Conservation (phyloP, 2,113 vertebrate species). For the Mus pahari region DNA sequence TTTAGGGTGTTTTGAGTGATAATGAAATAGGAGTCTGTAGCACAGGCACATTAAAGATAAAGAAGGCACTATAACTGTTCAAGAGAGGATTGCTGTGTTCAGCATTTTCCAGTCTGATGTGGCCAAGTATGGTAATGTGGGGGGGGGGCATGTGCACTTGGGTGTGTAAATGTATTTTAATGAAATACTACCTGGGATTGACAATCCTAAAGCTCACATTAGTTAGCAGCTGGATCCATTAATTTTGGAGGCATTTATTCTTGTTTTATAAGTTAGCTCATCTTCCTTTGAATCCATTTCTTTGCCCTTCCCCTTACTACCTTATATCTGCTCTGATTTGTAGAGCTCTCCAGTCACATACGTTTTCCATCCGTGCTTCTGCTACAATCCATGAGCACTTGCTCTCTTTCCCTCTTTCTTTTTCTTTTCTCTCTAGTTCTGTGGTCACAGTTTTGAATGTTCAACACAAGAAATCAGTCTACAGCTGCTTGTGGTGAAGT, state of each 20-base stretch:
- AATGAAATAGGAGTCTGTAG: background rate
- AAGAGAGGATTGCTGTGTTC: background rate
- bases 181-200: background rate
- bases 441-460: background rate
- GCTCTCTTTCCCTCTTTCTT: background rate
- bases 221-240: background rate
- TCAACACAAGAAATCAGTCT: background rate
- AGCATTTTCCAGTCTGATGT: background rate
- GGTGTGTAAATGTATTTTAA: background rate
- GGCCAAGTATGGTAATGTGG: background rate
- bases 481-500: background rate
- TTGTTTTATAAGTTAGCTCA: background rate
- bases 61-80: background rate
- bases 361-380: background rate
- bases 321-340: background rate
- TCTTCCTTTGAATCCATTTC: background rate
- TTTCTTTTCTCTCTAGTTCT: background rate
- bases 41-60: background rate
- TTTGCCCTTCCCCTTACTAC: background rate
- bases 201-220: background rate
- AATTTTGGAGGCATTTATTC: background rate
- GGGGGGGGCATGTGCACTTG: too few relatives aligned
- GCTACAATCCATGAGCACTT: background rate
- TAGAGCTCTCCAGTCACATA: background rate
- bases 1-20: background rate